These are phyloP conservation scores for Brachionus manjavacas DNA, from an alignment of 1,140 invertebrate genomes.

Conservation along the genomic window DNA sequence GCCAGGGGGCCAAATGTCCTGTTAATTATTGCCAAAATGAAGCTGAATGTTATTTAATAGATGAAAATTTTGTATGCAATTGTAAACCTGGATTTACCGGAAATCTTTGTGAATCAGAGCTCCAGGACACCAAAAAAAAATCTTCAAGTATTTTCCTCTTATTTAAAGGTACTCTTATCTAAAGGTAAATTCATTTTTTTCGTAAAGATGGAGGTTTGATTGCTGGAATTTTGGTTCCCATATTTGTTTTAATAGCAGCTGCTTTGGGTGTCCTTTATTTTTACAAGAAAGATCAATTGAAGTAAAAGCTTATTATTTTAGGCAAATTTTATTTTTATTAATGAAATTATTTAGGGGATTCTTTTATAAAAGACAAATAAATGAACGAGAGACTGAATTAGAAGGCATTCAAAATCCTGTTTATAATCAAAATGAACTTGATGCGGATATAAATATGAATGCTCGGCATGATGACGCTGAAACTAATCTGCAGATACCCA, in stretches of 20 bases:
- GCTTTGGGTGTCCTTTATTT: neutral
- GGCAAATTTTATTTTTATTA: no score
- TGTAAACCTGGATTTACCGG: neutral
- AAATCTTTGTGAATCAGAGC: neutral
- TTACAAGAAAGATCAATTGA: neutral
- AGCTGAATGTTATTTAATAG: neutral
- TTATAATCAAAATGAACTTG: neutral
- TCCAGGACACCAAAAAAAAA: neutral
- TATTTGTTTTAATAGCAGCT: neutral
- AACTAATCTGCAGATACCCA: neutral
- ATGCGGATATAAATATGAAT: neutral
- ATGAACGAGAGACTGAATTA: conserved; percentile 14
- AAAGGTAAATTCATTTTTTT: neutral
- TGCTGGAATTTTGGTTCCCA: neutral
- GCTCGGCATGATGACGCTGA: neutral
- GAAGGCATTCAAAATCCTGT: neutral
- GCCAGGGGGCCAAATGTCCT: neutral
- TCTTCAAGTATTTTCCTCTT: neutral
- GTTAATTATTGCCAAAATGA: conserved; percentile 18
- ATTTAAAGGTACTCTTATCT: neutral
- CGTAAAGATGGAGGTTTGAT: neutral
- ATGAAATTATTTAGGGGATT: neutral
- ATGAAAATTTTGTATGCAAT: neutral
- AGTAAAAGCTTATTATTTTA: neutral
- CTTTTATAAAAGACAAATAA: neutral